Base-by-base conservation (phyloP, 1,140 invertebrate species). In the Papilio machaon region DNA sequence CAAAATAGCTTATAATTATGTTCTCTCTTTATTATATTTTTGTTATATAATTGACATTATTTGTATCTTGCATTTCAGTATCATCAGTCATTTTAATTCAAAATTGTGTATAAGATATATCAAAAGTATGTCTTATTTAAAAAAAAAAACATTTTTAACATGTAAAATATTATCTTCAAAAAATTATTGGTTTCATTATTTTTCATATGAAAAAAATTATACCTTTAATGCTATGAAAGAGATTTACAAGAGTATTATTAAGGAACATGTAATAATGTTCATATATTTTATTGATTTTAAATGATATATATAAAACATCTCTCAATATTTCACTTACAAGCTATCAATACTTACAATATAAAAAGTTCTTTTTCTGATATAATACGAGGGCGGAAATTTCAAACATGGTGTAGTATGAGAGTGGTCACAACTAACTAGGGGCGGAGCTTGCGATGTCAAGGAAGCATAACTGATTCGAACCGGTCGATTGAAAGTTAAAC, bases 31-130 rank as follows among this genome's bases (percentile, higher is more conserved):
- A 67, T 46, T 79, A 47, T 46, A 79, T 46, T 67, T 30, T 46
- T 52, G 0, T 54, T 43, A 43, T 13, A 54, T 2, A 35, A 64
- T 78, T 79, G 77, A 79, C 77, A 79, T 79, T 67, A 17, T 64
- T 79, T 75, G 46, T 49, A 75, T 79, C 49, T 17, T 78, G 30
- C 35, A 58, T 67, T 79, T n/a, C 23, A 13, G 11, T 78, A 60
- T 35, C 43, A 75, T 79, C 58, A 79, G 76, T 79, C 15, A 54
- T 23, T 46, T 67, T 23, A 60, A 23, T 35, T n/a, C 9, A 75
- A 75, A 75, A 75, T 15, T 60, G n/a, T 84, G 81, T 85, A 80
- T 82, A 83, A 77, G 54, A 75, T 74, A 49, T 49, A 74, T 79
- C 58, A 79, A 38, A 17, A 64, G 70, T 79, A 82, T 23, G 78